Evolutionary conservation across 92 coral and sea anemone species (phyloP), one percentile per base, ranked within the genome.

Genomic region (Phenganax stokvisi): DNA sequence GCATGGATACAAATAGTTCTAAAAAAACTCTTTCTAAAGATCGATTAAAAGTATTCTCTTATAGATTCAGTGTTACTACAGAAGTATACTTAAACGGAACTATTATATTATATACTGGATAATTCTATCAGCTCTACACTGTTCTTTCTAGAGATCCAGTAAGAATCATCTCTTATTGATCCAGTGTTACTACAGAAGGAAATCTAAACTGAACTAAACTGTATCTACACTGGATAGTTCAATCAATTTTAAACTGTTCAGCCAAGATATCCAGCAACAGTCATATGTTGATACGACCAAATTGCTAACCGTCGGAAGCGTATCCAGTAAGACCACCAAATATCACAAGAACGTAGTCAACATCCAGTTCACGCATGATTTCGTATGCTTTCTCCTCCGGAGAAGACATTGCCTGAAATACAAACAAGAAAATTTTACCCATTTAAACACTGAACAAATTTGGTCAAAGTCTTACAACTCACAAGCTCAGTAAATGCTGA

Each of bases 291-390:
- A 2, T 20, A 17, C 10, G 64, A 56, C 12, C 25, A 10, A 12
- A 27, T n/a, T 0, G 54, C 96, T 84, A 64, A 94, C 98, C 98
- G 80, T 94, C 98, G 11, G 98, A 94, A 10, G 98, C 98, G 68
- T 94, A 94, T n/a, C 97, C 98, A 57, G 98, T 94, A 70, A 94
- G 71, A 7, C 98, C 98, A 71, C 98, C 98, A 71, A 94, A 94
- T 69, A 94, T 94, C 12, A 94, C 98, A 28, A 94, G 88, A 55
- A 94, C 98, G 47, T 94, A 94, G 77, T 92, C 90, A 3, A 94
- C 98, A 77, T 94, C 98, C 37, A 94, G 90, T 73, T 94, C 98
- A 44, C 97, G 88, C 98, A 94, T 94, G 89, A 94, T 94, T 87
- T 94, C 98, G 29, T 94, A 94, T 0, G 98, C 94, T 81, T 90